phyloP scores from a whole-genome alignment of 2,797 vertebrate genomes.

The Tenualosa thibaudeaui region DNA sequence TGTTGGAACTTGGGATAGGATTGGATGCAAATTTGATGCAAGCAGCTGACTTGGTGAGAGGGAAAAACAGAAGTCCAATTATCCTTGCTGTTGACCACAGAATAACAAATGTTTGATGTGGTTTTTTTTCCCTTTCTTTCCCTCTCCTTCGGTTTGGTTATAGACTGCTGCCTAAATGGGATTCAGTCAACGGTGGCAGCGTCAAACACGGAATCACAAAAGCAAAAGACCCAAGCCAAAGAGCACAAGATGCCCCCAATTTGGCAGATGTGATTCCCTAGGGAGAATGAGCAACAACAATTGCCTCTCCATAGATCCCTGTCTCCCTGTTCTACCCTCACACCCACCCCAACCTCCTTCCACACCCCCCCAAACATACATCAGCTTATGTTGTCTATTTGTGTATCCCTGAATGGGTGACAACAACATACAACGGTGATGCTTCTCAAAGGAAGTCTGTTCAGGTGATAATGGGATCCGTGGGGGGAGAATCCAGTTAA shows the following conservation, averaged over 20 bases:
- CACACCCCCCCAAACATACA: not conserved
- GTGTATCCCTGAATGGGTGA: not conserved
- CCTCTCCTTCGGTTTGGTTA: conserved; percentile 20
- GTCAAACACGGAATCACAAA: conserved; percentile 11
- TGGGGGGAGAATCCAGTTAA: not conserved
- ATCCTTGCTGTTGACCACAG: conserved; percentile 13
- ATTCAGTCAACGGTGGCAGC: conserved; percentile 10
- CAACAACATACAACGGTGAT: not conserved
- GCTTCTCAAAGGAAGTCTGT: not conserved
- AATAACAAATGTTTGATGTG: conserved; percentile 33
- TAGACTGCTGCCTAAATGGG: conserved; percentile 13
- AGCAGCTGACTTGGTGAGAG: not conserved
- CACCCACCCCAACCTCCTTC: not conserved
- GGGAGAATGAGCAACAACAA: not conserved
- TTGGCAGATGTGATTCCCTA: not conserved
- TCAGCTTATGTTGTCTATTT: conserved; percentile 6
- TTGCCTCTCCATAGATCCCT: not conserved
- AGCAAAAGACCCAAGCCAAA: conserved; percentile 6
- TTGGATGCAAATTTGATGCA: conserved; percentile 8
- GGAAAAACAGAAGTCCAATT: conserved; percentile 7
- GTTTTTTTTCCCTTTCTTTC: conserved; percentile 55
- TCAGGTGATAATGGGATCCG: conserved; percentile 1
- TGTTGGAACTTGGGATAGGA: not conserved
- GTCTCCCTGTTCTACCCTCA: too few species aligned
- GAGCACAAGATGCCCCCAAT: conserved; percentile 3